These are phyloP conservation scores for Lepus townsendii DNA, from an alignment of 2,797 vertebrate species.

Conservation along the genomic window DNA sequence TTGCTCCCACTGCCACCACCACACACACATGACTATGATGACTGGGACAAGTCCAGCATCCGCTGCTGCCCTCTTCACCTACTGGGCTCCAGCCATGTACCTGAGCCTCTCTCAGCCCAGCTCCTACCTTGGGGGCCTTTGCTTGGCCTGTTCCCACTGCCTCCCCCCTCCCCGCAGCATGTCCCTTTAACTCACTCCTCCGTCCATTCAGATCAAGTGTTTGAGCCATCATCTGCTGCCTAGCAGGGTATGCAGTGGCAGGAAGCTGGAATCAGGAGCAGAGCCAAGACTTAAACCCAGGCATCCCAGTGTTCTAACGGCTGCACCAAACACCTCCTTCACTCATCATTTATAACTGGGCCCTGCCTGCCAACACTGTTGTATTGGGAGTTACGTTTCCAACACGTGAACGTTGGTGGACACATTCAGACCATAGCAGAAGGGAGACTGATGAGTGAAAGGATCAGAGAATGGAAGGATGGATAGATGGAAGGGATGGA, in stretches of 20 bases:
- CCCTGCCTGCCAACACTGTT: neutral
- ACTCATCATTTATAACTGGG: no score
- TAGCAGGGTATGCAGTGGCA: no score
- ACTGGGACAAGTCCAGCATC: neutral
- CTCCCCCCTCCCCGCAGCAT: neutral
- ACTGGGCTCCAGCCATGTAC: neutral
- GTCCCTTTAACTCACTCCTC: neutral
- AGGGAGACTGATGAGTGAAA: no score
- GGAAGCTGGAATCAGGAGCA: no score
- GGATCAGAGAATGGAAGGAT: no score
- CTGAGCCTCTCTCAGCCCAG: neutral
- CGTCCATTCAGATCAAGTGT: neutral
- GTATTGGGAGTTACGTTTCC: neutral
- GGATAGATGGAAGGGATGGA: no score
- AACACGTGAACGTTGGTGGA: neutral
- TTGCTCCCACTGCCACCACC: fast-evolving
- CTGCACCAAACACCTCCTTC: no score
- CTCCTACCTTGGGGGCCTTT: neutral
- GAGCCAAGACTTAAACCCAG: no score
- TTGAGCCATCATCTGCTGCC: no score
- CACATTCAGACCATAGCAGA: neutral
- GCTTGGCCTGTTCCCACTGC: neutral
- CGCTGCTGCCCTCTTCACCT: neutral
- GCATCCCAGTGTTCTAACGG: no score
- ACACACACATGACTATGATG: no score